Base-by-base conservation (phyloP, 2,888 invertebrate genomes). In the Parelbella ahira region DNA sequence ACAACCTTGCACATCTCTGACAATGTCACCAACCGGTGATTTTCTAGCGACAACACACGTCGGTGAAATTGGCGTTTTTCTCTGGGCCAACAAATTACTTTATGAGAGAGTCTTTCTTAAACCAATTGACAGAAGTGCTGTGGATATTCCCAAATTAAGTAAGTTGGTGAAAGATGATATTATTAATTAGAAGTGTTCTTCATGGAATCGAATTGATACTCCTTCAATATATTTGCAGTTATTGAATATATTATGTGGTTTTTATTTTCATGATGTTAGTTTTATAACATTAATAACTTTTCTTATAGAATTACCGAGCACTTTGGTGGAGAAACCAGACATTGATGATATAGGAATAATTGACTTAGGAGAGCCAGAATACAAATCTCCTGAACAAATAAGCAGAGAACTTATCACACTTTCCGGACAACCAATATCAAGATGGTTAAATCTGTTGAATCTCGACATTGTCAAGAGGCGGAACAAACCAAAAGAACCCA, bases 71-170 rank as follows among this genome's bases (percentile, higher is more conserved):
- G 98, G 98, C 0, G 90, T 99, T 37, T 97, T 94, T 68, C 86
- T 99, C 19, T 99, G 99, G 99, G 92, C 95, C 0, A 99, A 99
- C 77, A 92, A 92, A 63, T 92, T 94, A 0, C 75, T 98, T 0
- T 99, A 95, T 71, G 89, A 92, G 36, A 93, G 93, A 63, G 89
- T 97, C 13, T 92, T 94, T 15, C 87, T 98, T 6, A 92, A 92
- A 59, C 93, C 95, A 0, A 88, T 97, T 11, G 80, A 89, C 37
- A 80, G 88, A 24, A 77, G 67, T 25, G 59, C 60, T 6, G 53
- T 71, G n/a, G 57, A 65, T 20, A 60, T 88, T 32, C 88, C 88
- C 2, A 69, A 54, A 61, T 65, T 77, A 54, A 78, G 78, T 86
- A 61, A 76, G 80, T 77, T 41, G n/a, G n/a, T n/a, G n/a, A n/a